Percentiles rank a stretch among this genome's conserved stretches.
Evolutionary conservation across 2,797 vertebrate species (phyloP).

Genomic region (Oreonectes daqikongensis): DNA sequence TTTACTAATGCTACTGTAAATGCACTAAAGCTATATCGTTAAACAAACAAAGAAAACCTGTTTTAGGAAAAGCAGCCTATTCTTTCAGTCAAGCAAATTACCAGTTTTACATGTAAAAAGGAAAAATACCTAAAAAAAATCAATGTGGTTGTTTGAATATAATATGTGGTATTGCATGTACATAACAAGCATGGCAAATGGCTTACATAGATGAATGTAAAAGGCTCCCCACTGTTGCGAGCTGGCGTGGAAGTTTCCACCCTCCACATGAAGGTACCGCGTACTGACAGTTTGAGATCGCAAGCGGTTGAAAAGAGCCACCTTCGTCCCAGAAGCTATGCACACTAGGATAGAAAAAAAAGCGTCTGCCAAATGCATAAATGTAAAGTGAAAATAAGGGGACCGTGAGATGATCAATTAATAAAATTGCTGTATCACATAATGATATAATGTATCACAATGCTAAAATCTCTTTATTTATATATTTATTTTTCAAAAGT

Average conservation of each 20-base stretch:
- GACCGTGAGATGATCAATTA: no score
- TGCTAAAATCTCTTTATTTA: not conserved
- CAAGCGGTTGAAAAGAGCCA: conserved; percentile 97
- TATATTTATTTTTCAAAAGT: not conserved
- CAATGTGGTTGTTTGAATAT: not conserved
- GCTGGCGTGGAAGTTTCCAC: conserved; percentile 97
- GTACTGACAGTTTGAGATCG: conserved; percentile 98
- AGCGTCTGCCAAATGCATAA: no score
- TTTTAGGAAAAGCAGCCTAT: not conserved
- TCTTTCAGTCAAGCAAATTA: not conserved
- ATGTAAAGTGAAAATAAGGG: no score
- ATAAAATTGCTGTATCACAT: not conserved
- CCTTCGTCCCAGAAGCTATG: conserved; percentile 98
- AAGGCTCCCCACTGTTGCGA: conserved; percentile 99
- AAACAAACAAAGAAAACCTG: not conserved
- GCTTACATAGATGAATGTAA: conserved; percentile 97
- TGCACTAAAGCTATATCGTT: not conserved
- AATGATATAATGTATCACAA: not conserved
- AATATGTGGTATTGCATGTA: not conserved
- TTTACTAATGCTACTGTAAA: not conserved
- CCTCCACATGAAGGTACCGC: conserved; percentile 97
- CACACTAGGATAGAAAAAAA: conserved; percentile 81
- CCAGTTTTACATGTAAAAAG: not conserved
- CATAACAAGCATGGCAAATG: conserved; percentile 2
- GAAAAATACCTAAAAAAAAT: not conserved